Evolutionary conservation across 1,140 invertebrate genomes (phyloP).

Genomic region (Dendrolimus punctatus): DNA sequence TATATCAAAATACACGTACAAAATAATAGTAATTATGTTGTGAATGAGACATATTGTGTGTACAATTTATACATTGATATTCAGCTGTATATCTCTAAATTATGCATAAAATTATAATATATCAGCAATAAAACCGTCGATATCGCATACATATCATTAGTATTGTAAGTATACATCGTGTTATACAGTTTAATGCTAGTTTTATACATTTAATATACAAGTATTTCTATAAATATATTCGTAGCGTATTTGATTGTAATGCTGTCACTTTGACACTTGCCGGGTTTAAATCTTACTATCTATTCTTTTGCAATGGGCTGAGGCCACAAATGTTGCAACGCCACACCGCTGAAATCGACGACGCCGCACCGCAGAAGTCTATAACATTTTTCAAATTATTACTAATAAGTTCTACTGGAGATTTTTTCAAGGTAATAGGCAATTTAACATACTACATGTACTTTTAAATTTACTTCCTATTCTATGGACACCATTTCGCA

Average conservation of each 20-base stretch:
- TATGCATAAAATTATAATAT: constrained; percentile 18
- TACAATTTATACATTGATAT: constrained; percentile 10
- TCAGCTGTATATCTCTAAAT: constrained; percentile 16
- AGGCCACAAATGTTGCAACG: too few species aligned
- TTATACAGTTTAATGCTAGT: neutral
- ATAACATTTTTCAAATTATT: too few species aligned
- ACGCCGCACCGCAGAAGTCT: too few species aligned
- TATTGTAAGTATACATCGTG: constrained; percentile 45
- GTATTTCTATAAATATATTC: constrained; percentile 4
- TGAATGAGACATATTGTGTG: constrained; percentile 9
- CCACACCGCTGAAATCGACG: too few species aligned
- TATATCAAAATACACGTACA: constrained; percentile 4
- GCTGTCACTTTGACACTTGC: too few species aligned
- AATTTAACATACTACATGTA: too few species aligned
- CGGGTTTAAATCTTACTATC: too few species aligned
- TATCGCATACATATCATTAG: constrained; percentile 68
- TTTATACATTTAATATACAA: constrained; percentile 5
- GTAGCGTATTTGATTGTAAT: neutral
- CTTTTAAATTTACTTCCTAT: too few species aligned
- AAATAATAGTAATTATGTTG: constrained; percentile 6
- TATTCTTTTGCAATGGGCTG: too few species aligned
- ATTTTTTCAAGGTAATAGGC: too few species aligned
- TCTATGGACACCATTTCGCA: too few species aligned
- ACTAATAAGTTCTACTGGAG: too few species aligned
- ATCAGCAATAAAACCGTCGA: constrained; percentile 48